Evolutionary conservation across 1,140 invertebrate genomes (phyloP).

Genomic region (Plodia interpunctella): DNA sequence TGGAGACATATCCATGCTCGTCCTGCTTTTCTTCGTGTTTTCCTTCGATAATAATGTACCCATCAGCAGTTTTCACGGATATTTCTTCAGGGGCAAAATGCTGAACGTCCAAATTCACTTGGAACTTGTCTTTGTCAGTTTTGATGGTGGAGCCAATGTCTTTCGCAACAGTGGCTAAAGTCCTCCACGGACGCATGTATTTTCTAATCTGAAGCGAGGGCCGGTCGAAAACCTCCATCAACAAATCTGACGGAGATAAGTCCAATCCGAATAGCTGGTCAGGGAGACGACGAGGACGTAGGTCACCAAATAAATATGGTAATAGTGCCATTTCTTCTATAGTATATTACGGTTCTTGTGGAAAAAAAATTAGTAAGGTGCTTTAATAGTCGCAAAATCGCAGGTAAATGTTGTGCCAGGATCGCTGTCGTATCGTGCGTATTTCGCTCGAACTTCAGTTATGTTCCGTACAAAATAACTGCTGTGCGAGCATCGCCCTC

Average conservation of each 20-base stretch:
- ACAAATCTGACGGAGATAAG: slow-evolving; percentile 45
- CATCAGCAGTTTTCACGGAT: slow-evolving; percentile 87
- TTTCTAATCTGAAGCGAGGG: slow-evolving; percentile 29
- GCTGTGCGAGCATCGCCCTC: slow-evolving; percentile 17
- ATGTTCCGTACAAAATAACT: slow-evolving; percentile 31
- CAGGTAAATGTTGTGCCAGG: not conserved
- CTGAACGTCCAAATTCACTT: slow-evolving; percentile 88
- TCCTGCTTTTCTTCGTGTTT: slow-evolving; percentile 88
- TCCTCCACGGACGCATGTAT: slow-evolving; percentile 52
- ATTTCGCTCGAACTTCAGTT: slow-evolving; percentile 14
- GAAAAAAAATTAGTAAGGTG: too few relatives aligned
- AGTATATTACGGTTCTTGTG: slow-evolving; percentile 8
- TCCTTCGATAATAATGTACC: slow-evolving; percentile 81
- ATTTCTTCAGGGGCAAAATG: slow-evolving; percentile 92
- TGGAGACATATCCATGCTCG: slow-evolving; percentile 84
- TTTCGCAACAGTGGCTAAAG: slow-evolving; percentile 32
- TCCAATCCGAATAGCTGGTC: slow-evolving; percentile 51
- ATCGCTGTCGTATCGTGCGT: not conserved
- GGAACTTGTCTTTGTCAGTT: slow-evolving; percentile 71
- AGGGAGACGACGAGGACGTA: slow-evolving; percentile 40
- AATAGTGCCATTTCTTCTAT: slow-evolving; percentile 44
- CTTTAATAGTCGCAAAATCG: slow-evolving; percentile 11
- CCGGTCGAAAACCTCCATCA: slow-evolving; percentile 48
- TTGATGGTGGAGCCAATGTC: slow-evolving; percentile 60
- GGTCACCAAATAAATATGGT: slow-evolving; percentile 52